Conservation (phyloP, 2,797 vertebrate genomes). For the Schizopygopsis malacanthus region DNA sequence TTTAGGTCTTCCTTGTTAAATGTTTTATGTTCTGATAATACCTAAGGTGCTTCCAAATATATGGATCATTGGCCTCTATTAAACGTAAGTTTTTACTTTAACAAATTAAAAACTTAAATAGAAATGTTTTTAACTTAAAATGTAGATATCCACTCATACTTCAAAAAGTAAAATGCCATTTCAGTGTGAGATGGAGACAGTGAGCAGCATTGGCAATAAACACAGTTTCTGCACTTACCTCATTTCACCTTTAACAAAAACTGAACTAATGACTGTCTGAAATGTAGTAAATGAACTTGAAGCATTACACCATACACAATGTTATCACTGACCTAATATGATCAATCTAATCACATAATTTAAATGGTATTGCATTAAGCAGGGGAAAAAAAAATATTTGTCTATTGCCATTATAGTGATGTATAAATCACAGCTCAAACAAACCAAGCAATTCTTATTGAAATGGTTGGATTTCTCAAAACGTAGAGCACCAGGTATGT, state of each 20-base stretch:
- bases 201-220: slow-evolving; percentile 8
- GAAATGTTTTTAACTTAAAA: too few species aligned
- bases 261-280: neutral
- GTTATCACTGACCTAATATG: neutral
- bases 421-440: neutral
- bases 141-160: neutral
- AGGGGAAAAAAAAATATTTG: neutral
- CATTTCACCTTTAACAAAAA: slow-evolving; percentile 7
- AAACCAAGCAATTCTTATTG: neutral
- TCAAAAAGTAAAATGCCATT: neutral
- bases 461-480: neutral
- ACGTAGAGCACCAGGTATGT: neutral
- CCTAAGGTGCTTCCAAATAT: neutral
- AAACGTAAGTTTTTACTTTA: neutral
- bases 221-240: slow-evolving; percentile 5
- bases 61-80: neutral
- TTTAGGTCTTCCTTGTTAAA: neutral
- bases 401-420: neutral
- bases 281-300: neutral
- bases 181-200: neutral
- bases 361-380: neutral
- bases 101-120: neutral
- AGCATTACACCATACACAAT: neutral
- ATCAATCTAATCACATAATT: neutral
- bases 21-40: neutral